phyloP scores from a whole-genome alignment of 1,140 invertebrate species.

The Drosophila tsacasi region DNA sequence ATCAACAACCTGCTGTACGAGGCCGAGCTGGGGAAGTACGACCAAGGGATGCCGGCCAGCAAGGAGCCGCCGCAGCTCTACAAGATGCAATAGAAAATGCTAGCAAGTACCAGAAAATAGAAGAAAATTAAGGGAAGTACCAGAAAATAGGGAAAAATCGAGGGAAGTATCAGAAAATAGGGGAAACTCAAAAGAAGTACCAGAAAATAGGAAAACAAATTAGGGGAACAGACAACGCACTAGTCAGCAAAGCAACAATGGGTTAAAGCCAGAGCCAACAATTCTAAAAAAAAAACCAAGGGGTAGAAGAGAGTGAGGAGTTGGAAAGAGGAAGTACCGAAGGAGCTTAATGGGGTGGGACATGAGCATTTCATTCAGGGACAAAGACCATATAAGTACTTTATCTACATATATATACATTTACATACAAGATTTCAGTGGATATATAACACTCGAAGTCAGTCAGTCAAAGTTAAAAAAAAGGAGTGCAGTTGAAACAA shows the following conservation, averaged over 20 bases:
- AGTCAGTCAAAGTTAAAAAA: conserved; percentile 50
- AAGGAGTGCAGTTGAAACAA: conserved; percentile 47
- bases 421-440: conserved; percentile 43
- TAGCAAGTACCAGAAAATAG: too few relatives aligned
- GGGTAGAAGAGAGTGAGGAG: not conserved
- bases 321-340: not conserved
- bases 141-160: not conserved
- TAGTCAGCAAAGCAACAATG: conserved; percentile 66
- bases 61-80: conserved; percentile 83
- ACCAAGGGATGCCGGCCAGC: conserved; percentile 78
- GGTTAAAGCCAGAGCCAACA: conserved; percentile 54
- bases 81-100: conserved; percentile 60
- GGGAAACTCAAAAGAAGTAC: not conserved
- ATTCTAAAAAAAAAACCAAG: conserved; percentile 33
- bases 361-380: conserved; percentile 77
- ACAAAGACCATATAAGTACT: conserved; percentile 81
- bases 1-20: conserved; percentile 82
- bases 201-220: not conserved
- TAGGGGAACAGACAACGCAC: conserved; percentile 50
- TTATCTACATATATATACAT: conserved; percentile 56
- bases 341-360: conserved; percentile 3
- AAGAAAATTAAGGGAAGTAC: too few relatives aligned
- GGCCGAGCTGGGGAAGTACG: conserved; percentile 82
- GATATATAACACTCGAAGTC: conserved; percentile 28
- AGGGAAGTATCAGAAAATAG: not conserved